phyloP scores from a whole-genome alignment of 2,888 invertebrate genomes.

The Melinopterus prodromus region DNA sequence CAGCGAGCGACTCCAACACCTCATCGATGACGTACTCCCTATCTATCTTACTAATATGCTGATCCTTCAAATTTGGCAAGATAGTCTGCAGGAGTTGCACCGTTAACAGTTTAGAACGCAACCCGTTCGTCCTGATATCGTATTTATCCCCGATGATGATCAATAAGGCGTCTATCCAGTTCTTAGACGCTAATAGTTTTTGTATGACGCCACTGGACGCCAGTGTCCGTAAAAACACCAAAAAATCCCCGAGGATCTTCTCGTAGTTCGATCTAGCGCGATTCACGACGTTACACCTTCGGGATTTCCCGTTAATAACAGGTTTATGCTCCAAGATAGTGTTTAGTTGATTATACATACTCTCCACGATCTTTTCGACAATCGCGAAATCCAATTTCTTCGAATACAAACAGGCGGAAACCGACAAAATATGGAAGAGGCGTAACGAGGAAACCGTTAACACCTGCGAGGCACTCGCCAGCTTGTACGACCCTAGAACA shows the following conservation, averaged over 20 bases:
- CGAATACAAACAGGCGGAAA: constrained; percentile 65
- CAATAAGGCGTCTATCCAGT: constrained; percentile 64
- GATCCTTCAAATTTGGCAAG: constrained; percentile 57
- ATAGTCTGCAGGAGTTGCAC: constrained; percentile 64
- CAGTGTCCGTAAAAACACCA: constrained; percentile 65
- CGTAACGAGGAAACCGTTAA: constrained; percentile 63
- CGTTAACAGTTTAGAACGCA: constrained; percentile 65
- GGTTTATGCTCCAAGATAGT: constrained; percentile 41
- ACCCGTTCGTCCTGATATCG: constrained; percentile 50
- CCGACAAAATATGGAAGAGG: constrained; percentile 65
- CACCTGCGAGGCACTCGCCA: constrained; percentile 52
- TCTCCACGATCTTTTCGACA: constrained; percentile 63
- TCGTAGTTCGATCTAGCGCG: constrained; percentile 53
- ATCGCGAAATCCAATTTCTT: constrained; percentile 61
- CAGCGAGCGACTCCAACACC: constrained; percentile 63
- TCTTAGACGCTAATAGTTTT: constrained; percentile 60
- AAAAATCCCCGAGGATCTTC: constrained; percentile 63
- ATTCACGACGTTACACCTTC: constrained; percentile 36
- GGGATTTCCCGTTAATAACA: constrained; percentile 39
- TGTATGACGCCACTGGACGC: constrained; percentile 61
- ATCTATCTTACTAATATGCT: constrained; percentile 56
- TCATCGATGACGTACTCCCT: constrained; percentile 63
- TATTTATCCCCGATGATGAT: constrained; percentile 56
- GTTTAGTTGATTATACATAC: constrained; percentile 63
- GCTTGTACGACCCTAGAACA: constrained; percentile 40